Conservation (phyloP, 2,888 invertebrate genomes). For the Drosophila yooni region DNA sequence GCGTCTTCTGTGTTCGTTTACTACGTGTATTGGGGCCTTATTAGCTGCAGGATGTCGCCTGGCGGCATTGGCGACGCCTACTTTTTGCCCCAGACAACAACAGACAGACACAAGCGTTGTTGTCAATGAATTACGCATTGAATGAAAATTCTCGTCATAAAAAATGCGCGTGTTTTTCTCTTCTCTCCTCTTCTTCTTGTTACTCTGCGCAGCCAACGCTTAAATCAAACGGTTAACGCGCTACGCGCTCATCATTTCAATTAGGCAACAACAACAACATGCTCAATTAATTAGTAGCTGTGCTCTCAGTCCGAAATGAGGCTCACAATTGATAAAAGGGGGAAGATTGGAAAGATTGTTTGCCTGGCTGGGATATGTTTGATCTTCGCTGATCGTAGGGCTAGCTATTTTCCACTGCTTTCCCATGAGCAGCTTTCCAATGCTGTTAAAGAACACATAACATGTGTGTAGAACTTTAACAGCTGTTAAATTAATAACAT, state of each 20-base stretch:
- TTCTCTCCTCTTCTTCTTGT: neutral
- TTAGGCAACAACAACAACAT: conserved; percentile 45
- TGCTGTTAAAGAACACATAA: neutral
- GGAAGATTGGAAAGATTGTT: neutral
- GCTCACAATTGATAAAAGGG: conserved; percentile 12
- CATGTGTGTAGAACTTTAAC: neutral
- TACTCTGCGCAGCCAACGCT: conserved; percentile 29
- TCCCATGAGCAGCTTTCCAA: neutral
- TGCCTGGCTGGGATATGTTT: neutral
- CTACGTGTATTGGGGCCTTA: conserved; percentile 63
- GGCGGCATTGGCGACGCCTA: conserved; percentile 63
- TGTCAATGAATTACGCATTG: conserved; percentile 49
- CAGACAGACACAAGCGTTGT: conserved; percentile 20
- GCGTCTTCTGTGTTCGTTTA: conserved; percentile 2
- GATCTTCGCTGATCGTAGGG: neutral
- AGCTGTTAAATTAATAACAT: neutral
- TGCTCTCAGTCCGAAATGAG: neutral
- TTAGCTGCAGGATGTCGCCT: conserved; percentile 73
- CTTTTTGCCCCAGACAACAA: conserved; percentile 67
- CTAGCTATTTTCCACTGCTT: neutral
- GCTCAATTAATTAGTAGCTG: conserved; percentile 55
- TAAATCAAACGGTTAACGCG: conserved; percentile 69
- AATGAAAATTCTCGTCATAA: conserved; percentile 40
- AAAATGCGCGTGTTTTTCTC: conserved; percentile 55
- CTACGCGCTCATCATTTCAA: conserved; percentile 73